Evolutionary conservation across 2,797 vertebrate species (phyloP).

Genomic region (Merluccius polli): DNA sequence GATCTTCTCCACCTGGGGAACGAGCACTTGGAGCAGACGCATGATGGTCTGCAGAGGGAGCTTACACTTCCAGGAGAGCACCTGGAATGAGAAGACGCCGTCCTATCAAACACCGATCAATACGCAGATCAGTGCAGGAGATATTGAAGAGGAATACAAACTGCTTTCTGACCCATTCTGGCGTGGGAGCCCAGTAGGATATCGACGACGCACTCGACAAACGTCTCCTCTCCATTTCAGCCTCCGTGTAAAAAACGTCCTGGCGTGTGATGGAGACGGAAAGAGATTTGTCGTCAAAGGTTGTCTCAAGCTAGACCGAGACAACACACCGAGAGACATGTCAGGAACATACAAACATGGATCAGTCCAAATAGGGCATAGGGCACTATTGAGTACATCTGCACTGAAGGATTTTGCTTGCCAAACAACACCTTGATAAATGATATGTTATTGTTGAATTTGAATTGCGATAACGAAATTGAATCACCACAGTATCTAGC

Average conservation of each 20-base stretch:
- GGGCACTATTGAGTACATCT: neutral
- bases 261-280: slow-evolving; percentile 39
- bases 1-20: slow-evolving; percentile 99
- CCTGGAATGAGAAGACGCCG: slow-evolving; percentile 57
- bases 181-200: slow-evolving; percentile 83
- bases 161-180: slow-evolving; percentile 85
- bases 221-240: slow-evolving; percentile 79
- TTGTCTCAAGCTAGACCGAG: neutral
- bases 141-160: neutral
- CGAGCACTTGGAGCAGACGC: slow-evolving; percentile 93
- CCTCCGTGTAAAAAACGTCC: slow-evolving; percentile 82
- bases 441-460: neutral
- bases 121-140: neutral
- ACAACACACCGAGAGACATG: neutral
- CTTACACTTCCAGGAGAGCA: slow-evolving; percentile 94
- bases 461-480: neutral
- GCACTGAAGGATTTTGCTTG: neutral
- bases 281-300: neutral
- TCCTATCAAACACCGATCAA: neutral
- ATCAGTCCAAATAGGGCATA: neutral
- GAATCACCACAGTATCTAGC: neutral
- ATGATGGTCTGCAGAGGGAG: slow-evolving; percentile 97
- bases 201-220: slow-evolving; percentile 78
- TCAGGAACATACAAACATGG: neutral
- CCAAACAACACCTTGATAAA: neutral